Evolutionary conservation across 2,888 invertebrate species (phyloP).

Genomic region (Reticulitermes lucifugus): DNA sequence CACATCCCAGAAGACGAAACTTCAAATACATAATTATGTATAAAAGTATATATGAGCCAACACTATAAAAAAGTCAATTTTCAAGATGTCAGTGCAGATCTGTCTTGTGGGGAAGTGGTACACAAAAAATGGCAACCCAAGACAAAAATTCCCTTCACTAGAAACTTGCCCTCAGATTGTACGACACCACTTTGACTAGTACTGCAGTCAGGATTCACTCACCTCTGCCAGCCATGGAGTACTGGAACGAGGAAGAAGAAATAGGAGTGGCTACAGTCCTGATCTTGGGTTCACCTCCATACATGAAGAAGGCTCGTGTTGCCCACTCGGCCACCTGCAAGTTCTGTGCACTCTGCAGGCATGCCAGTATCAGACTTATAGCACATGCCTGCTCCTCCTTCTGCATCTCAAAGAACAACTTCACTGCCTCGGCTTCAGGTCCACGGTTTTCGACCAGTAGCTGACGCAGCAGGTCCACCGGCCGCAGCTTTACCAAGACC

Average conservation of each 20-base stretch:
- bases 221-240: constrained; percentile 28
- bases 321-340: constrained; percentile 86
- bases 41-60: too few species aligned
- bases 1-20: too few species aligned
- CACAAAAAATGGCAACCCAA: too few species aligned
- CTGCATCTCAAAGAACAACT: constrained; percentile 87
- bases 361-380: constrained; percentile 87
- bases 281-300: constrained; percentile 82
- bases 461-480: constrained; percentile 88
- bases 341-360: constrained; percentile 73
- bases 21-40: too few species aligned
- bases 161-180: too few species aligned
- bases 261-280: neutral
- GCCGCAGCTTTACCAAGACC: constrained; percentile 84
- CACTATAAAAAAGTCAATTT: too few species aligned
- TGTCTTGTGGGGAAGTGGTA: too few species aligned
- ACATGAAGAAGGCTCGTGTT: constrained; percentile 90
- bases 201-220: neutral
- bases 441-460: constrained; percentile 86
- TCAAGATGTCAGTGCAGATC: too few species aligned
- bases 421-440: constrained; percentile 86
- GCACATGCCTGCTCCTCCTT: constrained; percentile 91
- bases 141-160: too few species aligned
- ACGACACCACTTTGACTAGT: too few species aligned
- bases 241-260: constrained; percentile 34